Conservation (phyloP, 2,888 invertebrate genomes). For the Caenorhabditis angaria region DNA sequence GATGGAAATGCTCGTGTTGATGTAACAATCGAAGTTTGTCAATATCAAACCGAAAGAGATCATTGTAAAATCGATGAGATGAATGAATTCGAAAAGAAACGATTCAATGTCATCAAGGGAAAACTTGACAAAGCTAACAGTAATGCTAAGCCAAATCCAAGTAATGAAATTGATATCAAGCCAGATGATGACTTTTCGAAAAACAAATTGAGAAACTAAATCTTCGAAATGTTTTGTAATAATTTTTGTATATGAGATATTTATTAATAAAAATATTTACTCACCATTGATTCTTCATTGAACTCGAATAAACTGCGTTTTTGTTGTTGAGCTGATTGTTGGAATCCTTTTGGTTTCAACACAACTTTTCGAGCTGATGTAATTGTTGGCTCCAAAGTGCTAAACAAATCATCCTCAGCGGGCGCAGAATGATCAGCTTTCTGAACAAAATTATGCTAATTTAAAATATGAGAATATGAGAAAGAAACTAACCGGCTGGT, state of each 20-base stretch:
- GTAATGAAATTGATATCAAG: constrained; percentile 22
- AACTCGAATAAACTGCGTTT: constrained; percentile 52
- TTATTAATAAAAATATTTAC: constrained; percentile 18
- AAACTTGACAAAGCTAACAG: constrained; percentile 43
- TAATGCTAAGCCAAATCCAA: constrained; percentile 22
- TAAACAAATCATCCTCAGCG: constrained; percentile 61
- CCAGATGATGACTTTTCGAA: constrained; percentile 35
- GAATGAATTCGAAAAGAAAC: constrained; percentile 48
- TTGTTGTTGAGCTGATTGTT: constrained; percentile 10
- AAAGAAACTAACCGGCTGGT: constrained; percentile 14
- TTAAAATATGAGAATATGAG: background rate
- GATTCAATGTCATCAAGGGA: constrained; percentile 48
- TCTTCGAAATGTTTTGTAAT: background rate
- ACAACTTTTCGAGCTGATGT: constrained; percentile 63
- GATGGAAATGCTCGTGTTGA: constrained; percentile 59
- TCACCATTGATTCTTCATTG: constrained; percentile 32
- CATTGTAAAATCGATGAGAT: constrained; percentile 55
- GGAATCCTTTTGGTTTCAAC: constrained; percentile 33
- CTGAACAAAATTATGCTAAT: constrained; percentile 10
- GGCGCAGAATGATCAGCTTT: constrained; percentile 18
- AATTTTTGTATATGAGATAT: background rate
- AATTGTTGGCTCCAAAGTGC: constrained; percentile 64
- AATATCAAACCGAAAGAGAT: constrained; percentile 54
- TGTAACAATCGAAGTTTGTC: constrained; percentile 57
- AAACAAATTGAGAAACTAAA: constrained; percentile 15